Conservation (phyloP, 2,113 vertebrate species). For the Oenanthe oenanthe region DNA sequence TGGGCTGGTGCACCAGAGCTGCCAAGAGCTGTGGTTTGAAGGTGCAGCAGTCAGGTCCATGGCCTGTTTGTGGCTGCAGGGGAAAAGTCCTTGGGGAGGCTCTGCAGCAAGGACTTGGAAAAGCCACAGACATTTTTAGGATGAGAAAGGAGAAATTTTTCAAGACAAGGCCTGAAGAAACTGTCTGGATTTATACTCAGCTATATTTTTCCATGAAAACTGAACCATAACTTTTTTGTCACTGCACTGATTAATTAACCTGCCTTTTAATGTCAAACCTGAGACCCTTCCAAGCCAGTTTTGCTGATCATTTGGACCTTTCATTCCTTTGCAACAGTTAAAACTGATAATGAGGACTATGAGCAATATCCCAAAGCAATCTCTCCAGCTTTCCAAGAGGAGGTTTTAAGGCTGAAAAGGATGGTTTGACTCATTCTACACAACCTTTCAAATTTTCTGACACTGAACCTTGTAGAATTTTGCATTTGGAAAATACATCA, state of each 20-base stretch:
- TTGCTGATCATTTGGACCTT: background rate
- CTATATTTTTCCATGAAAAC: background rate
- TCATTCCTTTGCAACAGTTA: background rate
- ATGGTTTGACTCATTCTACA: background rate
- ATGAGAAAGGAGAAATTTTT: background rate
- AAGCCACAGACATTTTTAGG: background rate
- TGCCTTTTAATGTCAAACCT: background rate
- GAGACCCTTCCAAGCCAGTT: background rate
- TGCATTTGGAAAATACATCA: background rate
- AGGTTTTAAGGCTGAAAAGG: background rate
- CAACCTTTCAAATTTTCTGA: background rate
- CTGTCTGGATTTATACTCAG: background rate
- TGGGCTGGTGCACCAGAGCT: background rate
- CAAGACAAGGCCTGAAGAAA: background rate
- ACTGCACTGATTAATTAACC: background rate
- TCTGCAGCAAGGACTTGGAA: background rate
- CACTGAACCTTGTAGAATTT: background rate
- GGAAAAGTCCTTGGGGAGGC: background rate
- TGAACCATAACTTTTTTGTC: background rate
- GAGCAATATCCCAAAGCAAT: background rate
- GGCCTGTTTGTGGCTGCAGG: background rate
- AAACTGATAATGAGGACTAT: background rate
- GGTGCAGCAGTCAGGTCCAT: background rate
- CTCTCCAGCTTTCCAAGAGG: background rate
- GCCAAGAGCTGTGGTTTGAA: background rate